These are phyloP conservation scores for Drosophila merina DNA, from an alignment of 2,888 invertebrate species.

Conservation along the genomic window DNA sequence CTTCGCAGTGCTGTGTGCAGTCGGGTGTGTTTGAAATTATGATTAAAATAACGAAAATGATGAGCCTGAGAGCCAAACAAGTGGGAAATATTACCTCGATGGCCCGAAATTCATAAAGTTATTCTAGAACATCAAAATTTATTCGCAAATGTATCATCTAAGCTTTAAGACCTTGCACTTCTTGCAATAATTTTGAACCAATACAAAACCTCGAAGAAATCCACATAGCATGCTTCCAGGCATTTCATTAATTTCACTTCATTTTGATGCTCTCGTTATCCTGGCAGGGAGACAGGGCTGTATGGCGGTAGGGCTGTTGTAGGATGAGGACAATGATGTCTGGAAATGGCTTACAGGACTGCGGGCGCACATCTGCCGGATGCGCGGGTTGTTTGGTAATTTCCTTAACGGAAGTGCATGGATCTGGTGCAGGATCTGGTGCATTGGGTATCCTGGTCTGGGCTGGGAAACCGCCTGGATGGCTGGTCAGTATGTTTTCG, in stretches of 20 bases:
- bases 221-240: slow-evolving; percentile 63
- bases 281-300: slow-evolving; percentile 2
- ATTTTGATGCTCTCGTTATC: slow-evolving; percentile 50
- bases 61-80: slow-evolving; percentile 24
- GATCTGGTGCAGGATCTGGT: slow-evolving; percentile 44
- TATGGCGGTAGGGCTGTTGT: background rate
- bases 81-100: slow-evolving; percentile 10
- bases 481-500: slow-evolving; percentile 1
- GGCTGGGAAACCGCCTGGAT: background rate
- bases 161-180: background rate
- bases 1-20: slow-evolving; percentile 22
- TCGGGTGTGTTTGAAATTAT: slow-evolving; percentile 58
- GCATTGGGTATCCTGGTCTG: slow-evolving; percentile 3
- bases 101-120: background rate
- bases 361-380: slow-evolving; percentile 74
- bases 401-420: slow-evolving; percentile 75
- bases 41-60: slow-evolving; percentile 69
- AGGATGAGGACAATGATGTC: slow-evolving; percentile 48
- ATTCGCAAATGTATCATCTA: background rate
- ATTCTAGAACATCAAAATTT: too few relatives aligned
- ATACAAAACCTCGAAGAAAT: slow-evolving; percentile 9
- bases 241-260: slow-evolving; percentile 70
- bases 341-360: slow-evolving; percentile 50
- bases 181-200: slow-evolving; percentile 14
- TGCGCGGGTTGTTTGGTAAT: slow-evolving; percentile 75